phyloP scores from a whole-genome alignment of 1,140 invertebrate genomes.

The Heterodera schachtii region DNA sequence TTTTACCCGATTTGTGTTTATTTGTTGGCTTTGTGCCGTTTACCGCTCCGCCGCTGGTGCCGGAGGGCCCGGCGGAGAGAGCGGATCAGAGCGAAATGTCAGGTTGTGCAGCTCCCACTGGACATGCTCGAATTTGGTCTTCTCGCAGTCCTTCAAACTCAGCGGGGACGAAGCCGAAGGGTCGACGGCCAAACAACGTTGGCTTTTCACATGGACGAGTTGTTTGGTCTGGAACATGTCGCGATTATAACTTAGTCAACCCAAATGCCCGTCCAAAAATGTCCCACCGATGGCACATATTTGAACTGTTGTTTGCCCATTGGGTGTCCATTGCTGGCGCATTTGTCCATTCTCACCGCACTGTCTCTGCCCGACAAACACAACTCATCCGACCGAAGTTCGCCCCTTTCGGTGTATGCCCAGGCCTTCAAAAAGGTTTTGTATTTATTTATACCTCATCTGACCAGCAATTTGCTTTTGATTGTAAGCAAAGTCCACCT shows the following conservation, averaged over 20 bases:
- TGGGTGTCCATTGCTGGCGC: constrained; percentile 35
- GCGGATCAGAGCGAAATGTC: background rate
- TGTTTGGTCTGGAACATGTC: constrained; percentile 34
- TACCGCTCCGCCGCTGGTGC: background rate
- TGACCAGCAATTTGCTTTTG: no score
- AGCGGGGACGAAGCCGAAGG: background rate
- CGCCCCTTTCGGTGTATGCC: constrained; percentile 46
- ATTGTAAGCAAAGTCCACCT: constrained; percentile 25
- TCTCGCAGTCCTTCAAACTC: background rate
- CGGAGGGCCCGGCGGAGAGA: constrained; percentile 2
- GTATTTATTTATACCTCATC: background rate
- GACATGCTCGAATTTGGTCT: constrained; percentile 1
- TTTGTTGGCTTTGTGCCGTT: background rate
- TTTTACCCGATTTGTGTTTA: background rate
- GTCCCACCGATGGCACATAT: constrained; percentile 38
- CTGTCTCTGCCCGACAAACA: constrained; percentile 37
- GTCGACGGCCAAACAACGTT: constrained; percentile 21
- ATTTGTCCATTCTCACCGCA: constrained; percentile 47
- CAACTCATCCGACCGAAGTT: constrained; percentile 53
- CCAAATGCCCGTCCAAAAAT: background rate
- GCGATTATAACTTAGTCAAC: background rate
- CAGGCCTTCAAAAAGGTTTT: constrained; percentile 38
- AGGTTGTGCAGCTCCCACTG: constrained; percentile 11
- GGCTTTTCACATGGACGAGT: constrained; percentile 30
- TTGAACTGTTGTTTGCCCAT: constrained; percentile 36